A percentile compares a stretch with the other conserved stretches of the same genome.
Conservation (phyloP, 1,140 invertebrate genomes). For the Trachymyrmex septentrionalis region DNA sequence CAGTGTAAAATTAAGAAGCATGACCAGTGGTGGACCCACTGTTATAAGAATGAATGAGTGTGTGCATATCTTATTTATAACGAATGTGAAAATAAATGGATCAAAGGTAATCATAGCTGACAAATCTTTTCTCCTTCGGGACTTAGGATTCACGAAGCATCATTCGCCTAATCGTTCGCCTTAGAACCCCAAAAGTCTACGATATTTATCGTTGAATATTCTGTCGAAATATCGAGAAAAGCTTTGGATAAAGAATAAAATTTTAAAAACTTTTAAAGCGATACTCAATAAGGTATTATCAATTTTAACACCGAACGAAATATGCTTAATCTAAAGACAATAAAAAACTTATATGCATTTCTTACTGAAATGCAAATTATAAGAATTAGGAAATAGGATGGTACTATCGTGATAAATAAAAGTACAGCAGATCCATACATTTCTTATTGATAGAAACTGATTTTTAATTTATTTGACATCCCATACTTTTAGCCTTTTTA, state of each 20-base stretch:
- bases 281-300: background rate
- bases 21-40: conserved; percentile 81
- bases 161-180: no score
- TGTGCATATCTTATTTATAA: conserved; percentile 86
- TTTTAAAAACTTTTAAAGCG: background rate
- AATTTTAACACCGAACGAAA: background rate
- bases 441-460: conserved; percentile 49
- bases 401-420: background rate
- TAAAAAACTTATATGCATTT: background rate
- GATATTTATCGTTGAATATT: conserved; percentile 1
- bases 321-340: conserved; percentile 23
- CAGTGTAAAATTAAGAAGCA: conserved; percentile 78
- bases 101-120: conserved; percentile 39
- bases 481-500: conserved; percentile 39
- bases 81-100: conserved; percentile 75
- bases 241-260: background rate
- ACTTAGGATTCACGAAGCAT: background rate
- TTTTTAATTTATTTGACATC: conserved; percentile 55
- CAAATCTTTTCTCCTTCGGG: background rate
- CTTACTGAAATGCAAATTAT: background rate
- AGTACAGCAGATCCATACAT: background rate
- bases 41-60: conserved; percentile 84
- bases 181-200: background rate
- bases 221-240: background rate
- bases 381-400: background rate